A percentile compares a stretch with the other conserved stretches of the same genome.
Evolutionary conservation across 2,113 vertebrate species (phyloP).

Genomic region (Sciurus niger): DNA sequence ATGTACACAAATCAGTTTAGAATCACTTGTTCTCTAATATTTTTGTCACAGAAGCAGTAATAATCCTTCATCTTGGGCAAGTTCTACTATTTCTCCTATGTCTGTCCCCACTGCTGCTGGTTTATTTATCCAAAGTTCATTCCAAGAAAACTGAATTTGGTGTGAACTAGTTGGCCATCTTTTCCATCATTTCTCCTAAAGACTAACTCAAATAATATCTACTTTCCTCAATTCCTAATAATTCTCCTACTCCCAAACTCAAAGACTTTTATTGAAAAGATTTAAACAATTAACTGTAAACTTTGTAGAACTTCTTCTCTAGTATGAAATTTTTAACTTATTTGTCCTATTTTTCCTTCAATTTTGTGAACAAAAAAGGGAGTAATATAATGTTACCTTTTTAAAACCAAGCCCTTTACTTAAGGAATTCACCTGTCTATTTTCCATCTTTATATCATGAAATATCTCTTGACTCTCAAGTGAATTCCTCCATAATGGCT

Average conservation of each 20-base stretch:
- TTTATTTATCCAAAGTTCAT: background rate
- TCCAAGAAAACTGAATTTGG: background rate
- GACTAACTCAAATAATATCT: background rate
- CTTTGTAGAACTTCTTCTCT: background rate
- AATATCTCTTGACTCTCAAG: background rate
- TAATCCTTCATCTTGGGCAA: background rate
- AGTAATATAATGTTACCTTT: background rate
- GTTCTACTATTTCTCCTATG: background rate
- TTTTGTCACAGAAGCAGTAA: background rate
- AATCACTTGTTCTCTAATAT: background rate
- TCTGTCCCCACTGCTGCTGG: background rate
- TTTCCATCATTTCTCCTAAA: background rate
- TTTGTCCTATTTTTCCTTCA: background rate
- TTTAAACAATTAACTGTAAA: background rate
- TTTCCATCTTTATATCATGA: background rate
- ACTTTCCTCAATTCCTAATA: background rate
- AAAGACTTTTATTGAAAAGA: conserved; percentile 24
- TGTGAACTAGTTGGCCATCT: background rate
- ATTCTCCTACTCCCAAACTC: background rate
- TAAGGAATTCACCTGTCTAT: background rate
- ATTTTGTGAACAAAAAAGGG: background rate
- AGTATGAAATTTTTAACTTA: conserved; percentile 15
- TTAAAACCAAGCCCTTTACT: background rate
- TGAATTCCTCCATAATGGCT: background rate
- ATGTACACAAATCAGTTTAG: background rate